phyloP scores from a whole-genome alignment of 2,888 invertebrate genomes.

The Neuroscelio doddi region DNA sequence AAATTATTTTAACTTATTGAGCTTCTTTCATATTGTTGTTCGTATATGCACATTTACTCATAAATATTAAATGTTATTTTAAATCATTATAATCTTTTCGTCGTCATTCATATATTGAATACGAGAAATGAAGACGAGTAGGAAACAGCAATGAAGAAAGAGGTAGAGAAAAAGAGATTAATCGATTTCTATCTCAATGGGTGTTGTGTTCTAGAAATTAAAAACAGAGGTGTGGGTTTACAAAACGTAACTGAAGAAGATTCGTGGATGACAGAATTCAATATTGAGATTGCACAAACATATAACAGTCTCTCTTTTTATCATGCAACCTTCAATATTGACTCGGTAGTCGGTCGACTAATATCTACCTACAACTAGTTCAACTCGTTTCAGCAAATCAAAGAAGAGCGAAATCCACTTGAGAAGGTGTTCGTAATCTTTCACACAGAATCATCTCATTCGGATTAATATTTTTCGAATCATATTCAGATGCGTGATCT shows the following conservation, averaged over 20 bases:
- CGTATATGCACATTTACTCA: too few relatives aligned
- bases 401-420: constrained; percentile 51
- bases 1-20: too few relatives aligned
- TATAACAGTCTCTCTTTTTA: too few relatives aligned
- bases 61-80: too few relatives aligned
- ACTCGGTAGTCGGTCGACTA: constrained; percentile 50
- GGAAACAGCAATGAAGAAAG: constrained; percentile 13
- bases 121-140: constrained; percentile 20
- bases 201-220: too few relatives aligned
- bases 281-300: constrained; percentile 56
- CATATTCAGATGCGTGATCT: too few relatives aligned
- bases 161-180: constrained; percentile 24
- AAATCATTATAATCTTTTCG: too few relatives aligned
- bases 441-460: constrained; percentile 39
- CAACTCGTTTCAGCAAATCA: constrained; percentile 43
- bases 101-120: constrained; percentile 28
- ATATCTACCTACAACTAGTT: constrained; percentile 46
- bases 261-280: constrained; percentile 52
- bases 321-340: too few relatives aligned
- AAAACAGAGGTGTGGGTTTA: constrained; percentile 16
- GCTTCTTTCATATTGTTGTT: too few relatives aligned
- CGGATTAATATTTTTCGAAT: constrained; percentile 14
- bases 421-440: constrained; percentile 24
- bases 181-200: constrained; percentile 34
- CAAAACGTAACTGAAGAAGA: constrained; percentile 37